These are phyloP conservation scores for Drosophila anceps DNA, from an alignment of 2,888 invertebrate species.

Conservation along the genomic window DNA sequence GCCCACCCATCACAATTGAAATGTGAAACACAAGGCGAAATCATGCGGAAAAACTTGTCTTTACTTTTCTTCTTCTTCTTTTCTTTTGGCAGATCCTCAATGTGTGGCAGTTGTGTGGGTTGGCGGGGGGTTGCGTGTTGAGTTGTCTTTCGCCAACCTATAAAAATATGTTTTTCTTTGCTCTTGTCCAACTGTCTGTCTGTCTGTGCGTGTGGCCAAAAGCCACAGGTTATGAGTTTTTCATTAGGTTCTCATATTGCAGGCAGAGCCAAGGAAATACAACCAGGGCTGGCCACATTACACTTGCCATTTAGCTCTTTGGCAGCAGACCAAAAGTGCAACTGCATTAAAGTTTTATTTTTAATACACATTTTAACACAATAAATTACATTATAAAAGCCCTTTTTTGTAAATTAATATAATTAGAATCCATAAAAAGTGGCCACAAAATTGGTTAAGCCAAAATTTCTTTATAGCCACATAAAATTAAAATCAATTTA, in stretches of 20 bases:
- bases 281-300: not conserved
- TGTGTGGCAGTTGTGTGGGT: slow-evolving; percentile 25
- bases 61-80: slow-evolving; percentile 27
- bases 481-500: slow-evolving; percentile 13
- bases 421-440: slow-evolving; percentile 1
- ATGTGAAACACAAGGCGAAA: slow-evolving; percentile 63
- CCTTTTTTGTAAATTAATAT: not conserved
- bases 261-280: slow-evolving; percentile 5
- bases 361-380: slow-evolving; percentile 23
- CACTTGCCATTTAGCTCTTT: slow-evolving; percentile 44
- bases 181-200: slow-evolving; percentile 23
- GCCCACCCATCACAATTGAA: slow-evolving; percentile 41
- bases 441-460: slow-evolving; percentile 3
- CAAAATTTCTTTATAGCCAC: not conserved
- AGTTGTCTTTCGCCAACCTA: slow-evolving; percentile 41
- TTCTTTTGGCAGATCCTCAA: slow-evolving; percentile 62
- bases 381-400: slow-evolving; percentile 12
- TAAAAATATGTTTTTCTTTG: slow-evolving; percentile 19
- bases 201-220: slow-evolving; percentile 68
- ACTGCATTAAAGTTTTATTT: slow-evolving; percentile 46
- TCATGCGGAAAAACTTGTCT: slow-evolving; percentile 55
- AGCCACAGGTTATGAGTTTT: slow-evolving; percentile 79
- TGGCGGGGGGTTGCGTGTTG: slow-evolving; percentile 57
- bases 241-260: slow-evolving; percentile 67
- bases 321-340: slow-evolving; percentile 65